These are phyloP conservation scores for Ceratina australensis DNA, from an alignment of 1,140 invertebrate genomes.

Conservation along the genomic window DNA sequence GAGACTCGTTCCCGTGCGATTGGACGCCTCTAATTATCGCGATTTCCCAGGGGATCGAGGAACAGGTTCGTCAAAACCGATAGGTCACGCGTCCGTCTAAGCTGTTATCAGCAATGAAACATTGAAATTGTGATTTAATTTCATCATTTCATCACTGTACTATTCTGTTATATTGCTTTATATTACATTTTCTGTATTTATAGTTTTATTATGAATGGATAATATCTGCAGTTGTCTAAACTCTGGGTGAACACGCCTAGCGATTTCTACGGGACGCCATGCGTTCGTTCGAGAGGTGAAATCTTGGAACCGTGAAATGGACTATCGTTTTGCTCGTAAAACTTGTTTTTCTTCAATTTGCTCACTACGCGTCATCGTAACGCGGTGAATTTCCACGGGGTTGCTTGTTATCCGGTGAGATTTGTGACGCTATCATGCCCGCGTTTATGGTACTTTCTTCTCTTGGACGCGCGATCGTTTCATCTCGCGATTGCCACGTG, in stretches of 20 bases:
- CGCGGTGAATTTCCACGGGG: conserved; percentile 45
- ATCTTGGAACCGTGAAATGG: conserved; percentile 29
- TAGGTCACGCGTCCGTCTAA: no score
- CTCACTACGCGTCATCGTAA: conserved; percentile 29
- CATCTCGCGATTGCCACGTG: conserved; percentile 14
- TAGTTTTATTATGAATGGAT: no score
- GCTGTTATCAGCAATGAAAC: no score
- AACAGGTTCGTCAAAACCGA: neutral
- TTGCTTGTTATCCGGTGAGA: conserved; percentile 40
- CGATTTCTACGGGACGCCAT: neutral
- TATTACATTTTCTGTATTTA: no score
- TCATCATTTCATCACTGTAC: no score
- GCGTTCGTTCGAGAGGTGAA: conserved; percentile 32
- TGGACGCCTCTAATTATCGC: conserved; percentile 1
- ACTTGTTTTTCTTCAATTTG: conserved; percentile 32
- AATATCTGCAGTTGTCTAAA: no score
- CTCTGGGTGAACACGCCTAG: neutral
- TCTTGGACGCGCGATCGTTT: conserved; percentile 16
- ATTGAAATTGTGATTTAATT: no score
- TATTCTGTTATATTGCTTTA: no score
- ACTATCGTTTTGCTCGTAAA: conserved; percentile 49
- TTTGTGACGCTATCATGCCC: neutral
- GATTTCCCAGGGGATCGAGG: neutral
- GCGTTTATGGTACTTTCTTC: conserved; percentile 59
- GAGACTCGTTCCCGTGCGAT: conserved; percentile 1